Evolutionary conservation across 2,113 vertebrate genomes (phyloP).

Genomic region (Sciurus niger): DNA sequence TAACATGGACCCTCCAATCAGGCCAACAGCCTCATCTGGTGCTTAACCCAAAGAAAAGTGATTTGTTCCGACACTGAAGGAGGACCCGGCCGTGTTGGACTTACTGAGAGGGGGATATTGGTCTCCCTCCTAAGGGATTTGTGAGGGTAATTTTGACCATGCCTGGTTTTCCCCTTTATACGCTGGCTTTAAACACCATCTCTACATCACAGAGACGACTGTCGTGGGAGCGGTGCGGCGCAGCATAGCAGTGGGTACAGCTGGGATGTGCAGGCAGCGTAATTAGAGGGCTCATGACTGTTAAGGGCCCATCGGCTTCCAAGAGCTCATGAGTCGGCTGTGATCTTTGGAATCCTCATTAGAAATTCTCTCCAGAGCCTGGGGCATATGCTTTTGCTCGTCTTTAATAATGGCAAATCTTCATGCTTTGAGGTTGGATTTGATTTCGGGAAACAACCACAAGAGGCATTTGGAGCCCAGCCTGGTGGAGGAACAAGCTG

Average conservation of each 20-base stretch:
- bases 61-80: constrained; percentile 66
- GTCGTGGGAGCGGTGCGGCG: neutral
- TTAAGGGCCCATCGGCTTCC: constrained; percentile 75
- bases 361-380: constrained; percentile 84
- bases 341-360: constrained; percentile 84
- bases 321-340: constrained; percentile 72
- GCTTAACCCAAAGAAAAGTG: constrained; percentile 72
- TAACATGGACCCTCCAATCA: neutral
- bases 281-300: constrained; percentile 74
- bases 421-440: constrained; percentile 86
- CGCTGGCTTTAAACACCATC: constrained; percentile 42
- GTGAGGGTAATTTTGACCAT: constrained; percentile 68
- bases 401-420: constrained; percentile 86
- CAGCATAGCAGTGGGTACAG: neutral
- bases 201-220: constrained; percentile 54
- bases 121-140: constrained; percentile 68
- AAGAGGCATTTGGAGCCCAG: constrained; percentile 83
- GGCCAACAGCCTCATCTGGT: constrained; percentile 54
- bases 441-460: constrained; percentile 85
- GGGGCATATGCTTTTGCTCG: constrained; percentile 84
- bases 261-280: neutral
- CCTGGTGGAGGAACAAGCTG: constrained; percentile 81
- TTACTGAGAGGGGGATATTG: neutral
- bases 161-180: constrained; percentile 45
- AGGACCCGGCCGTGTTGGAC: neutral